phyloP scores from a whole-genome alignment of 2,888 invertebrate species.

The Acanthopleura granulata region DNA sequence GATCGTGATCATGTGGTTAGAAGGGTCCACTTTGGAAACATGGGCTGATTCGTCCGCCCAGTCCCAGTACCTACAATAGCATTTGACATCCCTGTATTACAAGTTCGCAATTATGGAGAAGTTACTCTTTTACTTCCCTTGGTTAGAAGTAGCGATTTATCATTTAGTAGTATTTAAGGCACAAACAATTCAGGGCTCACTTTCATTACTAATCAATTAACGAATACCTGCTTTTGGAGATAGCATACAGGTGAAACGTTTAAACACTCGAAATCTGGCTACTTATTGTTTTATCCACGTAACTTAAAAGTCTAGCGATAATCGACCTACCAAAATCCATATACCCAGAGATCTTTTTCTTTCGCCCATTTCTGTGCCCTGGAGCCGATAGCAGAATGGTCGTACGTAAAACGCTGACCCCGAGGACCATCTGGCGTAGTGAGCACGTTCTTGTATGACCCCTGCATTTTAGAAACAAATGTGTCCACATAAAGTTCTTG shows the following conservation, averaged over 20 bases:
- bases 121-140: too few species aligned
- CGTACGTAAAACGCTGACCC: slow-evolving; percentile 37
- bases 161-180: too few species aligned
- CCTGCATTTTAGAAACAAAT: slow-evolving; percentile 26
- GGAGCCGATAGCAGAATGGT: neutral
- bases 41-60: slow-evolving; percentile 40
- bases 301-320: too few species aligned
- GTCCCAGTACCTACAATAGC: slow-evolving; percentile 38
- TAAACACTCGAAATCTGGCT: too few species aligned
- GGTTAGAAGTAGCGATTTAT: too few species aligned
- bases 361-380: neutral
- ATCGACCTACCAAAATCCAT: slow-evolving; percentile 44
- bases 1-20: slow-evolving; percentile 33
- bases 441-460: slow-evolving; percentile 37
- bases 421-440: slow-evolving; percentile 34
- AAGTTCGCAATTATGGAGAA: too few species aligned
- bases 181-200: too few species aligned
- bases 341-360: slow-evolving; percentile 41
- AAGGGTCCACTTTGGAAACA: slow-evolving; percentile 29
- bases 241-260: too few species aligned
- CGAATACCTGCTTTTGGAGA: too few species aligned
- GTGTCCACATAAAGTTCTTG: neutral
- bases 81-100: neutral
- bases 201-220: too few species aligned
- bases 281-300: too few species aligned